Evolutionary conservation across 2,113 vertebrate species (phyloP).

Genomic region (Crotophaga sulcirostris): DNA sequence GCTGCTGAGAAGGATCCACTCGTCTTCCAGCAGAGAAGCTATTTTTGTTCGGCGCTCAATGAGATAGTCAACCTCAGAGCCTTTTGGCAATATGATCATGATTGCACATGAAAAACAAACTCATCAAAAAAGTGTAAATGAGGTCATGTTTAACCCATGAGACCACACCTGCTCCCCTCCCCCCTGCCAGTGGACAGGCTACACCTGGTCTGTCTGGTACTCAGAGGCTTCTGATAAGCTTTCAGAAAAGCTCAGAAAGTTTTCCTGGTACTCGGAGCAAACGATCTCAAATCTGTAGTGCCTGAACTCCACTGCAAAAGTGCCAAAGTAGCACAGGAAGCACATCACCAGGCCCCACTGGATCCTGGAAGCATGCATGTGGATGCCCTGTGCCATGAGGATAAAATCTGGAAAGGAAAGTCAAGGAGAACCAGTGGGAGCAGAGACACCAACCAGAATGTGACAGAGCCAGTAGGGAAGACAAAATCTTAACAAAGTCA

Average conservation of each 20-base stretch:
- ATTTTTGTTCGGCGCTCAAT: not conserved
- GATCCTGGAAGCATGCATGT: slow-evolving; percentile 81
- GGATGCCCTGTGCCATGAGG: slow-evolving; percentile 76
- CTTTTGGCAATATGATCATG: not conserved
- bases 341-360: slow-evolving; percentile 93
- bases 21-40: not conserved
- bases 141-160: slow-evolving; percentile 35
- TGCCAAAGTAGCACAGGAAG: slow-evolving; percentile 85
- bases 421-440: slow-evolving; percentile 73
- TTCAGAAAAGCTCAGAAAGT: slow-evolving; percentile 77
- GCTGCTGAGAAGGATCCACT: not conserved
- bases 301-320: slow-evolving; percentile 90
- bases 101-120: slow-evolving; percentile 42
- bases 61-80: not conserved
- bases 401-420: slow-evolving; percentile 77
- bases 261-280: slow-evolving; percentile 80
- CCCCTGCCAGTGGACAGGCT: not conserved
- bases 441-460: not conserved
- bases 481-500: not conserved
- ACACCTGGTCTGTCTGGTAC: slow-evolving; percentile 84
- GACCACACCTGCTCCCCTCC: slow-evolving; percentile 3
- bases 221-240: slow-evolving; percentile 78
- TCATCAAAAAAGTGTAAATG: slow-evolving; percentile 21
- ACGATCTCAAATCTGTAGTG: slow-evolving; percentile 83
- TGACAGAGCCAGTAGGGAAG: not conserved